These are phyloP conservation scores for Andrena haemorrhoa DNA, from an alignment of 2,888 invertebrate genomes.

Conservation along the genomic window DNA sequence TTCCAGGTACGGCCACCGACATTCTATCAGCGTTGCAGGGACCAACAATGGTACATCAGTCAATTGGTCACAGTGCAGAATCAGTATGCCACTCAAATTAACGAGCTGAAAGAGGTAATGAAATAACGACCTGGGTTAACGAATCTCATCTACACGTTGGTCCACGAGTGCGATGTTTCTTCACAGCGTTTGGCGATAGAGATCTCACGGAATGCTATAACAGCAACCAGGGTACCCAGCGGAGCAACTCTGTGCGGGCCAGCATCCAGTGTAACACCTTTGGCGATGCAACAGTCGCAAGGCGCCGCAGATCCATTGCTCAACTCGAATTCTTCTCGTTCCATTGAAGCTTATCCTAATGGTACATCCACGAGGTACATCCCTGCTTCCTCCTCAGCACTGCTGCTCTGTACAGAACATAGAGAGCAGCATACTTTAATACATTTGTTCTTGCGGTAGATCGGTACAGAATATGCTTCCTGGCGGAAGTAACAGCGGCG, in stretches of 20 bases:
- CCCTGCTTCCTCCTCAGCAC: neutral
- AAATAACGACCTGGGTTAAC: neutral
- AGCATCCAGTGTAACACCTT: conserved; percentile 64
- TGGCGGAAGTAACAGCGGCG: conserved; percentile 44
- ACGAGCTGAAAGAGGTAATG: conserved; percentile 92
- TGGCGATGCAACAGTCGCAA: conserved; percentile 68
- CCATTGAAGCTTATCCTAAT: conserved; percentile 61
- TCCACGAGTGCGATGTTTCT: conserved; percentile 15
- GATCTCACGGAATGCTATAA: conserved; percentile 89
- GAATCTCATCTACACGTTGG: conserved; percentile 3
- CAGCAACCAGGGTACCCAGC: conserved; percentile 84
- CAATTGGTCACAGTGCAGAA: conserved; percentile 93
- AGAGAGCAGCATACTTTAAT: neutral
- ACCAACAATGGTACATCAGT: conserved; percentile 96
- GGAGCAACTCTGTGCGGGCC: conserved; percentile 67
- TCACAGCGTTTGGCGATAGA: conserved; percentile 88
- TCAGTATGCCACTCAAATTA: conserved; percentile 92
- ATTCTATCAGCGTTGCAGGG: conserved; percentile 96
- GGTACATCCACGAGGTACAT: conserved; percentile 73
- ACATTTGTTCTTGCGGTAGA: conserved; percentile 48
- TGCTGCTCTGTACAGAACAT: neutral
- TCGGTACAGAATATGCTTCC: conserved; percentile 69
- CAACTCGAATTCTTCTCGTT: conserved; percentile 68
- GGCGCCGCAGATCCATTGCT: conserved; percentile 68
- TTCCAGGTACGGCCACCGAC: conserved; percentile 97